Conservation (phyloP, 2,113 vertebrate genomes). For the Pardalotus punctatus region DNA sequence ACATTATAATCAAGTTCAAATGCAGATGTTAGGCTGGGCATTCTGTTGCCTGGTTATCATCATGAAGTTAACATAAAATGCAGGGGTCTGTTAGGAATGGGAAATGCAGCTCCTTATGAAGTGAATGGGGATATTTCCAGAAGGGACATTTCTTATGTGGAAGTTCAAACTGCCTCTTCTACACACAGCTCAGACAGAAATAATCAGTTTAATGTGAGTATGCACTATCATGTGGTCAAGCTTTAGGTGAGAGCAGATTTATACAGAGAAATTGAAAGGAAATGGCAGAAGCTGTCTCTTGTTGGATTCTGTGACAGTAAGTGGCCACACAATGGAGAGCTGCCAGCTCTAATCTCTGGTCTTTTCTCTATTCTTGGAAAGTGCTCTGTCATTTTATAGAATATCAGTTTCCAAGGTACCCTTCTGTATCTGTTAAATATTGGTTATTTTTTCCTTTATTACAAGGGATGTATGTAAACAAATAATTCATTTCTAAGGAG, state of each 20-base stretch:
- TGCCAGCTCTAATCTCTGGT: not conserved
- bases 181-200: constrained; percentile 57
- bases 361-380: constrained; percentile 13
- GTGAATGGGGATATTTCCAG: constrained; percentile 36
- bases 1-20: not conserved
- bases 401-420: constrained; percentile 6
- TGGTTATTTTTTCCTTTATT: not conserved
- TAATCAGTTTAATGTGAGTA: constrained; percentile 70
- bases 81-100: not conserved
- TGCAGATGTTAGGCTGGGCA: not conserved
- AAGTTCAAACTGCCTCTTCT: constrained; percentile 48
- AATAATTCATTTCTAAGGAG: not conserved
- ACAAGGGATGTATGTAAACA: not conserved
- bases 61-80: not conserved
- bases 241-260: constrained; percentile 73
- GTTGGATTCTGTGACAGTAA: constrained; percentile 46
- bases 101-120: constrained; percentile 35
- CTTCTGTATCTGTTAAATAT: not conserved
- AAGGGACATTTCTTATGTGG: constrained; percentile 44
- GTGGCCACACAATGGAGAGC: not conserved
- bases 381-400: not conserved
- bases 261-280: constrained; percentile 68
- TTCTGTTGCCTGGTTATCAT: not conserved
- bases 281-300: constrained; percentile 23
- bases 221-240: constrained; percentile 38